These are phyloP conservation scores for Drosophila tsacasi DNA, from an alignment of 1,140 invertebrate genomes.

Conservation along the genomic window DNA sequence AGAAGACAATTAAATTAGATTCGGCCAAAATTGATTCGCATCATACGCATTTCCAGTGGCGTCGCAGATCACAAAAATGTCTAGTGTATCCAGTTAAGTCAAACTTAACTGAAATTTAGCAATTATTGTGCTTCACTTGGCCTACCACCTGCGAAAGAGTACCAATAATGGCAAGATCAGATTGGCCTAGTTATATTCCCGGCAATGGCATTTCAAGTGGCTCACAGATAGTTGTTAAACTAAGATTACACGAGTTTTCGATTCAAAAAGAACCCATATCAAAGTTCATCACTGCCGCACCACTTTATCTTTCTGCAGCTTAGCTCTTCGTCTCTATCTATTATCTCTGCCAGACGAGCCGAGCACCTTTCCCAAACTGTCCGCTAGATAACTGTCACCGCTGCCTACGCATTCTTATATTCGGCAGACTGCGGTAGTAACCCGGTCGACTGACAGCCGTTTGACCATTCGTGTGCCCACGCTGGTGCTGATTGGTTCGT, in stretches of 20 bases:
- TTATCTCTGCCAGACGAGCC: conserved; percentile 32
- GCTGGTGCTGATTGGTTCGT: conserved; percentile 35
- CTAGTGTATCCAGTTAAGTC: neutral
- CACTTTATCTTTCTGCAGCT: conserved; percentile 36
- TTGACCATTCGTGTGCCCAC: conserved; percentile 46
- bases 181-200: conserved; percentile 1
- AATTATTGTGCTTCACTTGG: too few species aligned
- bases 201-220: conserved; percentile 3
- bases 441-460: conserved; percentile 4
- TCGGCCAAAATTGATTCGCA: neutral
- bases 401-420: conserved; percentile 33
- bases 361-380: conserved; percentile 29
- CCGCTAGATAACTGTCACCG: conserved; percentile 30
- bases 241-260: conserved; percentile 31
- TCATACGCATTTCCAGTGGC: neutral
- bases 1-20: conserved; percentile 7
- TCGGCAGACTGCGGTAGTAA: conserved; percentile 19
- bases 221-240: conserved; percentile 30
- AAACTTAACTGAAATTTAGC: neutral
- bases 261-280: conserved; percentile 1
- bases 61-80: conserved; percentile 1
- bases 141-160: neutral
- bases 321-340: conserved; percentile 17
- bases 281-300: conserved; percentile 14
- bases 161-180: too few species aligned